Percentiles rank a stretch among this genome's conserved stretches.
phyloP scores from a whole-genome alignment of 2,797 vertebrate species.

The Rhinophrynus dorsalis region DNA sequence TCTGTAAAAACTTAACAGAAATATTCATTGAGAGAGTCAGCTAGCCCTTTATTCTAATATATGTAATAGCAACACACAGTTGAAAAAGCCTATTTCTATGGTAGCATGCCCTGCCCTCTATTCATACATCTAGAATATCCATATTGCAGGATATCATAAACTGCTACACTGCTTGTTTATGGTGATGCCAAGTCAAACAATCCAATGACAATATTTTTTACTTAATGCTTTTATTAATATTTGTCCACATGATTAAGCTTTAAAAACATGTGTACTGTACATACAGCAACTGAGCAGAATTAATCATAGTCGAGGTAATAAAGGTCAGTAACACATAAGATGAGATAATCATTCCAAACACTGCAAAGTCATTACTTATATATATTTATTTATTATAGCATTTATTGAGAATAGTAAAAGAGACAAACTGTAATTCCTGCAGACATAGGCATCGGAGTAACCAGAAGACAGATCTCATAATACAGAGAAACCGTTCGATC shows the following conservation, averaged over 20 bases:
- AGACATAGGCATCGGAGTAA: too few species aligned
- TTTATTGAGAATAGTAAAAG: too few species aligned
- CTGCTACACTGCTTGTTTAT: not conserved
- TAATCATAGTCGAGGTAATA: not conserved
- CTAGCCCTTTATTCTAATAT: too few species aligned
- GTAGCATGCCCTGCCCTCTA: too few species aligned
- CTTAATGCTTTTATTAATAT: not conserved
- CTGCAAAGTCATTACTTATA: not conserved
- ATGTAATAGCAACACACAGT: too few species aligned
- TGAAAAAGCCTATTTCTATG: too few species aligned
- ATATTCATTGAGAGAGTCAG: too few species aligned
- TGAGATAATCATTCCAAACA: not conserved
- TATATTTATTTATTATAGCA: too few species aligned
- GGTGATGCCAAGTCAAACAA: slow-evolving; percentile 18
- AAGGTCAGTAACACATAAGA: not conserved
- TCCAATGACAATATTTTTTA: slow-evolving; percentile 17
- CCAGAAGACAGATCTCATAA: too few species aligned
- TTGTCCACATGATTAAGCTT: not conserved
- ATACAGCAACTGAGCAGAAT: not conserved
- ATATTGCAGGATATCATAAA: not conserved
- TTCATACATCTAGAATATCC: not conserved
- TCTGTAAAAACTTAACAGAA: too few species aligned
- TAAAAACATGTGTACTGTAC: not conserved
- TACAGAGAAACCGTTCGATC: too few species aligned
- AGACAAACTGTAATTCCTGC: too few species aligned